Conservation (phyloP, 2,113 vertebrate genomes). For the Nerophis lumbriciformis region DNA sequence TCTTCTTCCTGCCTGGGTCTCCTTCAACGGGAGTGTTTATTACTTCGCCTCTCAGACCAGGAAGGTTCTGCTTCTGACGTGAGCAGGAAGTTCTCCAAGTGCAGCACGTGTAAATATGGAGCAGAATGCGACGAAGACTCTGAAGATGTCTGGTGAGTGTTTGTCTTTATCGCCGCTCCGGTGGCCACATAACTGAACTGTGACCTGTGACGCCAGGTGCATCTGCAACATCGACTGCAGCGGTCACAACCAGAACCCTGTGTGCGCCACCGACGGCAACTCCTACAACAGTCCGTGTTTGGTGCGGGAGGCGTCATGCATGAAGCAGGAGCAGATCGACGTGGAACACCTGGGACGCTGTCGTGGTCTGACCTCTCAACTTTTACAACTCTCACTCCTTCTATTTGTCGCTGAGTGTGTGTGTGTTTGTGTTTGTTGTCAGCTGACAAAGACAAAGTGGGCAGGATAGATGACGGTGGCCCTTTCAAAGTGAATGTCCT, state of each 20-base stretch:
- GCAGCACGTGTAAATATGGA: conserved; percentile 90
- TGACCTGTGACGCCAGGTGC: conserved; percentile 73
- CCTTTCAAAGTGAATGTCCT: conserved; percentile 58
- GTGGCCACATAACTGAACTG: conserved; percentile 4
- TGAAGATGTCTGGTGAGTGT: conserved; percentile 88
- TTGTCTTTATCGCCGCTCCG: too few species aligned
- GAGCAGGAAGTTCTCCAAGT: conserved; percentile 88
- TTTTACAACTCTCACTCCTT: neutral
- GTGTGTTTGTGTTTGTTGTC: conserved; percentile 13
- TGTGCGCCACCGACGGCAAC: conserved; percentile 90
- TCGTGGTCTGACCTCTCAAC: conserved; percentile 70
- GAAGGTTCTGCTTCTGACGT: conserved; percentile 85
- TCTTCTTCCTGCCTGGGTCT: neutral
- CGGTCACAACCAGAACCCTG: conserved; percentile 93
- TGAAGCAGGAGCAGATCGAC: conserved; percentile 94
- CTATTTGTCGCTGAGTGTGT: too few species aligned
- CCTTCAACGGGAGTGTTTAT: neutral
- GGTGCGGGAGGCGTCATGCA: conserved; percentile 90
- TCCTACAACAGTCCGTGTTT: conserved; percentile 95
- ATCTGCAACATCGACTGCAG: conserved; percentile 98
- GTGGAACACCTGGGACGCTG: conserved; percentile 91
- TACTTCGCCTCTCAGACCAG: conserved; percentile 71
- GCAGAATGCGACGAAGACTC: conserved; percentile 94
- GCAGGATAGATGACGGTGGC: conserved; percentile 64
- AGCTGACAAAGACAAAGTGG: conserved; percentile 63